Base-by-base conservation (phyloP, 2,113 vertebrate species). In the Clarias batrachus region DNA sequence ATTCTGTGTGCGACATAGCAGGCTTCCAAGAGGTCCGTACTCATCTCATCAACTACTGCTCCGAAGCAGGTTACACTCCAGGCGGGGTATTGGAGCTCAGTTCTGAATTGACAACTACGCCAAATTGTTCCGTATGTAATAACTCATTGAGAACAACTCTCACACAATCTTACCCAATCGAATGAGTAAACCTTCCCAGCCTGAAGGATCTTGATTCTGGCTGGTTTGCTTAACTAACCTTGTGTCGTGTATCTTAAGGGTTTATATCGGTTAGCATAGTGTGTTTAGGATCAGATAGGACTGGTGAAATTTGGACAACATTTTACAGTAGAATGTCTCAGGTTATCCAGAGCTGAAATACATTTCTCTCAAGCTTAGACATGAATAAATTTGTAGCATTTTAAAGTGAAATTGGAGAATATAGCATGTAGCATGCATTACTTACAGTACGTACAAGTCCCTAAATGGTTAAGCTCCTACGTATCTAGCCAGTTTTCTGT, bases 161-260 rank as follows among this genome's bases (percentile, higher is more conserved):
- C 77, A 87, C 54, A 66, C 21, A 59, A 62, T 25, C 68, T 13
- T 10, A 48, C 86, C 71, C 57, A 25, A 21, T 33, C n/a, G 84
- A 68, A 86, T 83, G 13, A 73, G 82, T 59, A 54, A 12, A 52
- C 13, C 77, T 71, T 37, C 62, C 27, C 60, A 30, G 74, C 62
- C 81, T 82, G 30, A 33, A 56, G 25, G 52, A 41, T 82, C 57
- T 48, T 27, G 2, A 80, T 78, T 56, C 66, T 59, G 66, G 30
- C 33, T 73, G 13, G 59, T 77, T 83, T 86, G 73, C 70, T 83
- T 73, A 73, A 80, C 63, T 54, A 14, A 71, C 63, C 57, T 81
- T 27, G 56, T 83, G 65, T 80, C 66, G 41, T 33, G 88, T 86
- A 79, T 83, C 19, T 80, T 83, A 83, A 56, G 62, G 41, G 54